A percentile compares a stretch with the other conserved stretches of the same genome.
Evolutionary conservation across 2,113 vertebrate species (phyloP).

Genomic region (Leuciscus idus): DNA sequence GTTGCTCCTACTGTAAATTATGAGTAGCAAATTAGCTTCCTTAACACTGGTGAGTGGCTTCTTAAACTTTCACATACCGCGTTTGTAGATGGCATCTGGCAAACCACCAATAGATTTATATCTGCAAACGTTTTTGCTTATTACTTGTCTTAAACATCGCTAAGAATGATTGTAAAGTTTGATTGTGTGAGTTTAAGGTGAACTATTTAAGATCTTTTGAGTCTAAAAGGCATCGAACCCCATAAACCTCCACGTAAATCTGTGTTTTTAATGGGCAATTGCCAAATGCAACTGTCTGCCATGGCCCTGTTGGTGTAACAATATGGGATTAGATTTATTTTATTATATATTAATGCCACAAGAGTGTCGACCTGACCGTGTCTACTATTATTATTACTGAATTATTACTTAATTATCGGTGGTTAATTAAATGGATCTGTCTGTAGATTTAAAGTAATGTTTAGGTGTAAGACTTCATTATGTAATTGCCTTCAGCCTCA

Average conservation of each 20-base stretch:
- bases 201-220: not conserved
- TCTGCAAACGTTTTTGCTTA: not conserved
- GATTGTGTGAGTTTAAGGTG: slow-evolving; percentile 13
- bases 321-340: not conserved
- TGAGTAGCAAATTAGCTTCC: not conserved
- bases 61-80: not conserved
- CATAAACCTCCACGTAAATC: not conserved
- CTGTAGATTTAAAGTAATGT: not conserved
- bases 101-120: not conserved
- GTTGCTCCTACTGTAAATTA: not conserved
- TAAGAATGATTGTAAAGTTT: slow-evolving; percentile 20
- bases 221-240: not conserved
- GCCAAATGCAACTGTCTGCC: not conserved
- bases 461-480: not conserved
- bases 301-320: not conserved
- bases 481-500: not conserved
- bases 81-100: not conserved
- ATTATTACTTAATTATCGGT: not conserved
- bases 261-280: not conserved
- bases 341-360: not conserved
- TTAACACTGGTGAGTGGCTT: not conserved
- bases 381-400: not conserved
- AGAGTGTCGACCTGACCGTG: not conserved
- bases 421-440: not conserved
- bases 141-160: not conserved